A percentile compares a stretch with the other conserved stretches of the same genome.
These are phyloP conservation scores for Drosophila pseudotalamancana DNA, from an alignment of 2,888 invertebrate species.

Conservation along the genomic window DNA sequence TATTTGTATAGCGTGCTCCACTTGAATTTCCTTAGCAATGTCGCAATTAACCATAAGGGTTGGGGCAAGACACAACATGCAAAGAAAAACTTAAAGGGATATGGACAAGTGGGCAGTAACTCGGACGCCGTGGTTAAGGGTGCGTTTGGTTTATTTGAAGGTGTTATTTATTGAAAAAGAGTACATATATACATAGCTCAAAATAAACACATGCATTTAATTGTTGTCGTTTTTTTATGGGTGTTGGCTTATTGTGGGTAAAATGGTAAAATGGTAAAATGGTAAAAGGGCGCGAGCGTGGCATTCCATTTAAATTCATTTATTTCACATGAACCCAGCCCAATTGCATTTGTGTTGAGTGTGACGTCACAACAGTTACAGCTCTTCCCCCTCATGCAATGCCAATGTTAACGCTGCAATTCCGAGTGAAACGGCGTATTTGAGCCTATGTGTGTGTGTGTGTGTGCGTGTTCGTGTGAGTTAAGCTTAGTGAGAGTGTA, in stretches of 20 bases:
- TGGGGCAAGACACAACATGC: slow-evolving; percentile 22
- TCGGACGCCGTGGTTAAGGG: slow-evolving; percentile 26
- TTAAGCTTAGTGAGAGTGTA: background rate
- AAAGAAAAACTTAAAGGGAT: slow-evolving; percentile 3
- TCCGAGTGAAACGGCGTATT: slow-evolving; percentile 11
- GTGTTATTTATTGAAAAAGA: slow-evolving; percentile 17
- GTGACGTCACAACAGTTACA: slow-evolving; percentile 30
- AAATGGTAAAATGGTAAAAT: no score
- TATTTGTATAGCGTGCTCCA: slow-evolving; percentile 49
- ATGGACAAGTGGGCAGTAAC: background rate
- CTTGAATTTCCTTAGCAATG: slow-evolving; percentile 45
- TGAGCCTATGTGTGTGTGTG: slow-evolving; percentile 8
- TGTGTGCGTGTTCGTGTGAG: slow-evolving; percentile 6
- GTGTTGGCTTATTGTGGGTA: background rate
- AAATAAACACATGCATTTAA: slow-evolving; percentile 6
- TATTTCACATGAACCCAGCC: background rate
- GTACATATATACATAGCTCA: background rate
- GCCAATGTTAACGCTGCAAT: background rate
- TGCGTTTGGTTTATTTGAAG: slow-evolving; percentile 9
- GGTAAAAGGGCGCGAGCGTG: background rate
- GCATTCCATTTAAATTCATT: slow-evolving; percentile 3
- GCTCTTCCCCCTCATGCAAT: slow-evolving; percentile 22
- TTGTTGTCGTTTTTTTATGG: background rate
- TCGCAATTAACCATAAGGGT: slow-evolving; percentile 40
- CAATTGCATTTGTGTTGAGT: background rate